Evolutionary conservation across 2,113 vertebrate genomes (phyloP).

Genomic region (Petromus typicus): DNA sequence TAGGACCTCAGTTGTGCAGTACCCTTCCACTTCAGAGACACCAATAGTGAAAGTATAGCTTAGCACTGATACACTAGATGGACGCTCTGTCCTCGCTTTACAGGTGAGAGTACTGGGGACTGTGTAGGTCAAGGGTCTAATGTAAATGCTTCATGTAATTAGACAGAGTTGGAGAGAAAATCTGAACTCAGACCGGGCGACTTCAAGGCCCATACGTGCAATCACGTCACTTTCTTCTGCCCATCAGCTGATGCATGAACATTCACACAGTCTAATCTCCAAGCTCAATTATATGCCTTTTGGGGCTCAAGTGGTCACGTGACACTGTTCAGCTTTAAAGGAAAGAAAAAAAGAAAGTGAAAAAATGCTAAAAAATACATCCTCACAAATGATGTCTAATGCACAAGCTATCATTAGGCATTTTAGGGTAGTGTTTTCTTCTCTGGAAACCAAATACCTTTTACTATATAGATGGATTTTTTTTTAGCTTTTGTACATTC

Average conservation of each 20-base stretch:
- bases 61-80: neutral
- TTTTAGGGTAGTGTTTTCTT: conserved; percentile 47
- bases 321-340: conserved; percentile 39
- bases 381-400: neutral
- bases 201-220: neutral
- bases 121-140: neutral
- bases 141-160: neutral
- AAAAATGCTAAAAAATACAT: conserved; percentile 9
- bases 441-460: neutral
- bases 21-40: neutral
- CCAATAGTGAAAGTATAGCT: neutral
- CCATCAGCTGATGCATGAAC: neutral
- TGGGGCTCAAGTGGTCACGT: neutral
- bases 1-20: neutral
- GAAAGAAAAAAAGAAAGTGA: conserved; percentile 33
- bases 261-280: neutral
- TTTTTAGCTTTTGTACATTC: neutral
- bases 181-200: neutral
- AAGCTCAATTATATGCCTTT: neutral
- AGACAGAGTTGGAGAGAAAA: neutral
- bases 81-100: neutral
- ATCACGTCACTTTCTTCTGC: neutral
- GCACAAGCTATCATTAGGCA: neutral
- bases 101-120: neutral
- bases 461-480: neutral